phyloP scores from a whole-genome alignment of 1,140 invertebrate genomes.

The Hyphantria cunea region DNA sequence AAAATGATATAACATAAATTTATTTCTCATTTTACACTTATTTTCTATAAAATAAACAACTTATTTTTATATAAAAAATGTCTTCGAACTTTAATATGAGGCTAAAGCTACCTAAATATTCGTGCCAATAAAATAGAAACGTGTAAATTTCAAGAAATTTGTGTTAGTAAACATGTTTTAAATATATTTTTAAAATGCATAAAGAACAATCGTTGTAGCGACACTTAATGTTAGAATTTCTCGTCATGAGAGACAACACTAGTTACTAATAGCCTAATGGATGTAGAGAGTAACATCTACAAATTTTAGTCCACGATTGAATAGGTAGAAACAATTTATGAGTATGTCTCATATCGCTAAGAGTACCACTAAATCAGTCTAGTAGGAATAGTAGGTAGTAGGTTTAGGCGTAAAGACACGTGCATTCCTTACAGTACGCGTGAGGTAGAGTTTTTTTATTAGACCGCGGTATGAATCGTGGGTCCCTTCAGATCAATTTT shows the following conservation, averaged over 20 bases:
- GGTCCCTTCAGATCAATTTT: too few relatives aligned
- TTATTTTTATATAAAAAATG: conserved; percentile 41
- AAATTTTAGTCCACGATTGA: conserved; percentile 50
- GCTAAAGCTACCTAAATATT: conserved; percentile 61
- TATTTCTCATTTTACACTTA: conserved; percentile 30
- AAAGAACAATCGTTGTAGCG: conserved; percentile 71
- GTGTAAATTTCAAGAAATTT: conserved; percentile 65
- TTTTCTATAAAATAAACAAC: conserved; percentile 36
- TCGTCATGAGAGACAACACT: conserved; percentile 33
- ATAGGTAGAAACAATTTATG: conserved; percentile 43
- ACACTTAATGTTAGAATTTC: conserved; percentile 48
- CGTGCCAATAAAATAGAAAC: conserved; percentile 74
- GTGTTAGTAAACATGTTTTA: conserved; percentile 50
- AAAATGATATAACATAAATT: conserved; percentile 30
- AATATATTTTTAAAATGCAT: conserved; percentile 56
- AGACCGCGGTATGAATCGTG: conserved; percentile 7
- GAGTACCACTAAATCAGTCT: conserved; percentile 74
- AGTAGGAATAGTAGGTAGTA: conserved; percentile 69
- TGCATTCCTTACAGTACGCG: conserved; percentile 51
- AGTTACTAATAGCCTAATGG: conserved; percentile 36
- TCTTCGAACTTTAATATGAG: conserved; percentile 42
- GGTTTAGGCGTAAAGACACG: conserved; percentile 50
- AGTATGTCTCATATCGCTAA: conserved; percentile 58
- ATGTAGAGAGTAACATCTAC: conserved; percentile 38
- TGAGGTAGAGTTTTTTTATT: conserved; percentile 53